Evolutionary conservation across 1,140 invertebrate species (phyloP), one percentile per base, ranked within the genome.

Genomic region (Theocolax elegans): DNA sequence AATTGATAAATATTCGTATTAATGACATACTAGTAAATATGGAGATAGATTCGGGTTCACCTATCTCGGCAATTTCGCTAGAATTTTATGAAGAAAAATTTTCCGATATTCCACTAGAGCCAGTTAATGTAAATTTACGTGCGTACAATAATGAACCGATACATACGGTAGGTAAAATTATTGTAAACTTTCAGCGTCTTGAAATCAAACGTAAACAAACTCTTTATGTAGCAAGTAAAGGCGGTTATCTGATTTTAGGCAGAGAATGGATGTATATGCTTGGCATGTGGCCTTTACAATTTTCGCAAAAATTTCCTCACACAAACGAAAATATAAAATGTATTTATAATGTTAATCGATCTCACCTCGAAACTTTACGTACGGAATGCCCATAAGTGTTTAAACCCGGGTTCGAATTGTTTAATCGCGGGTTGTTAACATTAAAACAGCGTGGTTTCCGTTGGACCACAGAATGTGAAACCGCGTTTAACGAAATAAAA

Each of bases 401-500:
- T 15, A 27, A 21, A 15, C n/a, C 27, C 9, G 15, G 31, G 35
- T 15, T 27, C 0, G 53, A n/a, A n/a, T n/a, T n/a, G n/a, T n/a
- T n/a, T n/a, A n/a, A n/a, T n/a, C n/a, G n/a, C n/a, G n/a, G n/a
- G n/a, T n/a, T n/a, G n/a, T n/a, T n/a, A 27, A 7, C 25, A 56
- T 31, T 56, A 56, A 17, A 35, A 35, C 4, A 35, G 31, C 4
- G 10, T 35, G 31, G 4, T 6, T 10, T 6, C 4, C 10, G 31
- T 35, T 35, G 31, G 31, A 35, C 31, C 10, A 35, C 31, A 10
- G 31, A 35, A 4, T 35, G 31, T 10, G 31, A 35, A 35, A 35
- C 4, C 31, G 31, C 31, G 31, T 35, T 35, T 35, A 73, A 35
- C 72, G 51, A 76, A 80, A 4, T 3, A 15, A 44, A 44, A 17